Base-by-base conservation (phyloP, 2,888 invertebrate species). In the Ichneumon xanthorius region DNA sequence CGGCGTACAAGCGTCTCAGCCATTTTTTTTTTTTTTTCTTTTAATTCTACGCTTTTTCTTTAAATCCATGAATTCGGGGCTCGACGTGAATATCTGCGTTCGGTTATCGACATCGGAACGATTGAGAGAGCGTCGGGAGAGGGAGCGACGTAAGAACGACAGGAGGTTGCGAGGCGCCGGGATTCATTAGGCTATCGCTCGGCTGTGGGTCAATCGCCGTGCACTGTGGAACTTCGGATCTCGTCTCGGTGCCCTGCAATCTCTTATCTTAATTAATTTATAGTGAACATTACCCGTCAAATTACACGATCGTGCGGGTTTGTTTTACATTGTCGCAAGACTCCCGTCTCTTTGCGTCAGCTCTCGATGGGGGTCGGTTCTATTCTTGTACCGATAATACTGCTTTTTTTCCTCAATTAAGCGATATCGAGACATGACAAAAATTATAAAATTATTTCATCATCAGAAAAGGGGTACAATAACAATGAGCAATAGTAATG, bases 221-320 rank as follows among this genome's bases (percentile, higher is more conserved):
- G 78, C 16, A 58, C 78, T 61, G n/a, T 61, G 45, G 33, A 70
- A 61, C 70, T 45, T 30, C 45, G 45, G 58, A 58, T 55, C 84
- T 50, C 84, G 86, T 87, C 85, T 88, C 85, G 84, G 40, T 40
- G 7, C 11, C 11, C 63, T 55, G 55, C 48, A 72, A 65, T 45
- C 6, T 19, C 14, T 19, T 30, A 68, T 80, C 79, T 67, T 88
- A 87, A 90, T 90, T 88, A 86, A 89, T 89, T 89, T 85, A 88
- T 87, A 87, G 87, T 85, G 71, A 67, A 65, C 45, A 67, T 70
- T 71, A 76, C 33, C 33, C 45, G 26, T 82, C 63, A 86, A 90
- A 90, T 88, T 89, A 85, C 83, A 84, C 68, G 85, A 89, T 89
- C 86, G 86, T 40, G 11, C 50, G 26, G 19, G 33, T 19, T 7